Evolutionary conservation across 2,113 vertebrate species (phyloP).

Genomic region (Ramphastos sulfuratus): DNA sequence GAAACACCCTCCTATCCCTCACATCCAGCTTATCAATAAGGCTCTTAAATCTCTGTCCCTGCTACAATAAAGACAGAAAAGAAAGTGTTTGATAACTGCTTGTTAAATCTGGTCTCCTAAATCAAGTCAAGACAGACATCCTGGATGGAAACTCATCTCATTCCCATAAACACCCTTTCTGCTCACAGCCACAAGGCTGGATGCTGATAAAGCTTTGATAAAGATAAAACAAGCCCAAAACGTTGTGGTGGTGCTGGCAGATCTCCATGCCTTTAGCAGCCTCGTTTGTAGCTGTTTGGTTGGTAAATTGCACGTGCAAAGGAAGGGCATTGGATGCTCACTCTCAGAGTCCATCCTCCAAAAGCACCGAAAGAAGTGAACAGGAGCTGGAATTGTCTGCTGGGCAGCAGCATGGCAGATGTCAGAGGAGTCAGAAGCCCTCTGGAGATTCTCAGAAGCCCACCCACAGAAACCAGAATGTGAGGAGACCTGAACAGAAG

Average conservation of each 20-base stretch:
- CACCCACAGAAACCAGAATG: not conserved
- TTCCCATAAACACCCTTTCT: not conserved
- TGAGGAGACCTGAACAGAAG: no score
- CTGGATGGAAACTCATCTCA: not conserved
- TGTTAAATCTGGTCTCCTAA: not conserved
- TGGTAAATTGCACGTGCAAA: not conserved
- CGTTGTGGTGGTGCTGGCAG: not conserved
- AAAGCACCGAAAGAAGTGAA: not conserved
- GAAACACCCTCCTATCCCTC: not conserved
- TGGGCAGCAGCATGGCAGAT: not conserved
- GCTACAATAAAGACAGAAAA: not conserved
- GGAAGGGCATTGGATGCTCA: not conserved
- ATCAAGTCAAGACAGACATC: not conserved
- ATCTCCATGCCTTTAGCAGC: not conserved
- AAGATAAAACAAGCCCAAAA: not conserved
- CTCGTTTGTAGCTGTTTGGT: not conserved
- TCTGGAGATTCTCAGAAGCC: accelerated
- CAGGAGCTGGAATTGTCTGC: not conserved
- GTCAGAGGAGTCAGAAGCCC: not conserved
- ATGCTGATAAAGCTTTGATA: not conserved
- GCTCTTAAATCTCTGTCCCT: constrained; percentile 22
- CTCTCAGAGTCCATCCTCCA: not conserved
- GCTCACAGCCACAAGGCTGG: not conserved
- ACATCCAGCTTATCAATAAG: not conserved
- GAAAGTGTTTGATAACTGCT: not conserved